phyloP scores from a whole-genome alignment of 1,140 invertebrate species.

The Lepidurus couesii region DNA sequence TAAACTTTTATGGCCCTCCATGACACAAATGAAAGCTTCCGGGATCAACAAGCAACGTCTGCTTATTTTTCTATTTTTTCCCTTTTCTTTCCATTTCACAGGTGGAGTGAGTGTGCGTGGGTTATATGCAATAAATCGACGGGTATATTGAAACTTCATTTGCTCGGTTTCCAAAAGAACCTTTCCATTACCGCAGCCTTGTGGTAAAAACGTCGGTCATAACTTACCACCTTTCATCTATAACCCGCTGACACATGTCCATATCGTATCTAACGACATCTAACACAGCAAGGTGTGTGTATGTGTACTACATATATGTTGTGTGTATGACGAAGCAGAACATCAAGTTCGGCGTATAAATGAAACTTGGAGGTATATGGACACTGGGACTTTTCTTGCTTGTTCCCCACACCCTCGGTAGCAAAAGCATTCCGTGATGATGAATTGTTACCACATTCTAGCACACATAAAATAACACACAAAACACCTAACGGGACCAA shows the following conservation, averaged over 20 bases:
- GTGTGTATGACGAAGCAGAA: neutral
- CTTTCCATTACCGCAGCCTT: neutral
- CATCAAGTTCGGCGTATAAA: slow-evolving; percentile 2
- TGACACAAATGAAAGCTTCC: neutral
- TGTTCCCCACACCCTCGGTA: neutral
- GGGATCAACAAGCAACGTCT: neutral
- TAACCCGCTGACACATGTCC: slow-evolving; percentile 17
- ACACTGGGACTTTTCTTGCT: neutral
- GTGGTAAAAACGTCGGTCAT: neutral
- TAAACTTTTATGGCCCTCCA: neutral
- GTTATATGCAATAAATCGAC: neutral
- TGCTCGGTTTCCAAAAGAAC: neutral
- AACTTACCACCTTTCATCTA: slow-evolving; percentile 3
- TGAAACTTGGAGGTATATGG: neutral
- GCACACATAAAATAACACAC: neutral
- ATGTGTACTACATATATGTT: neutral
- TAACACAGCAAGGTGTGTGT: neutral
- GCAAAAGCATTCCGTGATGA: neutral
- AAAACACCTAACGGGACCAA: neutral
- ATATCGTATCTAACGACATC: slow-evolving; percentile 4
- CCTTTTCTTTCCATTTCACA: neutral
- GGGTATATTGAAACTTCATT: neutral
- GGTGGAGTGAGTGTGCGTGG: neutral
- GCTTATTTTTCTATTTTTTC: neutral
- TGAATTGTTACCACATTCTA: neutral